Evolutionary conservation across 2,888 invertebrate genomes (phyloP), one percentile per base, ranked within the genome.

Genomic region (Criorhina ranunculi): DNA sequence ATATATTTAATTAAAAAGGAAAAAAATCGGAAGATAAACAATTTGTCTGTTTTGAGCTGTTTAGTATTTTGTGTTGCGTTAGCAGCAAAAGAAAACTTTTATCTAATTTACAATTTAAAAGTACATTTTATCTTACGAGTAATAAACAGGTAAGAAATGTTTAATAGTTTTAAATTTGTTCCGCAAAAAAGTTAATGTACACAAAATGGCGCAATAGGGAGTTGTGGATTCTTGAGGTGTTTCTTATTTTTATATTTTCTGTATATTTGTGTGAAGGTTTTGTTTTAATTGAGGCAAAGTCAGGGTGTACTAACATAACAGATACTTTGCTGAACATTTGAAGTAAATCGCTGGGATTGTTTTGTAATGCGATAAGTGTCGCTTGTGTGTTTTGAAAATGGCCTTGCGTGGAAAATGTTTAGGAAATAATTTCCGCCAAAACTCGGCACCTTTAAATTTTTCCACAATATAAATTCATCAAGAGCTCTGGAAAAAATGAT

Each of bases 151-250:
- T 66, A 66, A 66, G 64, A 4, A 1, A 6, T 12, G 11, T n/a
- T 3, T 9, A 5, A n/a, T n/a, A 31, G n/a, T 31, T 42, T 24
- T 31, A 12, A 29, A 29, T 9, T 44, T 60, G 12, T 5, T 5
- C 2, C 15, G 5, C 11, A 55, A 55, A 12, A 12, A 8, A 8
- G n/a, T 35, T 1, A 46, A 17, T n/a, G 29, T 24, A 12, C 9
- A 67, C 70, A 72, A 72, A 72, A 72, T 72, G 72, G 72, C 72
- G 72, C 72, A 72, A 72, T 37, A 40, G 37, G n/a, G 12, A 60
- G 5, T 17, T 8, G 5, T 3, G 3, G 42, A 17, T 15, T 62
- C n/a, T 17, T n/a, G 15, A 33, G 49, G 37, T 11, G 11, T 46
- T 62, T 46, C 24, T 4, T 4, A 6, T 12, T 15, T 46, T 31